Evolutionary conservation across 2,888 invertebrate genomes (phyloP).

Genomic region (Volucella inanis): DNA sequence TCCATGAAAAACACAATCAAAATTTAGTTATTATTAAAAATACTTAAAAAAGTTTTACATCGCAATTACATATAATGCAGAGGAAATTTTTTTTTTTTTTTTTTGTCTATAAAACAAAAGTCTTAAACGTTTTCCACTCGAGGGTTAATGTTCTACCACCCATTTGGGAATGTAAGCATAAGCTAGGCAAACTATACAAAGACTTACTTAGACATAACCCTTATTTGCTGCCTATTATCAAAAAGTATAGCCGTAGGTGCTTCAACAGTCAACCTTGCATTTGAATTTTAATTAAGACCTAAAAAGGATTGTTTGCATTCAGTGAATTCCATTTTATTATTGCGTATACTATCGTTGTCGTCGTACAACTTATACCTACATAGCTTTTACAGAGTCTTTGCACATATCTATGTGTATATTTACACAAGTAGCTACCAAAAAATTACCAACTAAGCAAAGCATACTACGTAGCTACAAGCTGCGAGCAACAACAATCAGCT

Average conservation of each 20-base stretch:
- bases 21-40: too few relatives aligned
- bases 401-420: too few relatives aligned
- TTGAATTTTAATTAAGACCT: slow-evolving; percentile 50
- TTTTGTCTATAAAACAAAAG: too few relatives aligned
- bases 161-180: slow-evolving; percentile 26
- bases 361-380: not conserved
- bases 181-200: not conserved
- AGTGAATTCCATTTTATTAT: slow-evolving; percentile 43
- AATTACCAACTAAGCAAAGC: slow-evolving; percentile 37
- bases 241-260: not conserved
- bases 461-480: slow-evolving; percentile 2
- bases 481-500: slow-evolving; percentile 49
- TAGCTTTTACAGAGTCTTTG: slow-evolving; percentile 26
- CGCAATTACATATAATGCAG: too few relatives aligned
- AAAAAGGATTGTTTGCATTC: slow-evolving; percentile 35
- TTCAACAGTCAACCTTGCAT: slow-evolving; percentile 19
- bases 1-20: too few relatives aligned
- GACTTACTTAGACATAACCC: too few relatives aligned
- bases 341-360: not conserved
- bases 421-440: not conserved
- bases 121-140: too few relatives aligned
- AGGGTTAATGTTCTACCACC: too few relatives aligned
- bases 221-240: not conserved
- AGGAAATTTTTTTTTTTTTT: too few relatives aligned
- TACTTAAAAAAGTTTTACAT: too few relatives aligned